A percentile compares a stretch with the other conserved stretches of the same genome.
These are phyloP conservation scores for Cryptotis parvus DNA, from an alignment of 2,113 vertebrate genomes.

Conservation along the genomic window DNA sequence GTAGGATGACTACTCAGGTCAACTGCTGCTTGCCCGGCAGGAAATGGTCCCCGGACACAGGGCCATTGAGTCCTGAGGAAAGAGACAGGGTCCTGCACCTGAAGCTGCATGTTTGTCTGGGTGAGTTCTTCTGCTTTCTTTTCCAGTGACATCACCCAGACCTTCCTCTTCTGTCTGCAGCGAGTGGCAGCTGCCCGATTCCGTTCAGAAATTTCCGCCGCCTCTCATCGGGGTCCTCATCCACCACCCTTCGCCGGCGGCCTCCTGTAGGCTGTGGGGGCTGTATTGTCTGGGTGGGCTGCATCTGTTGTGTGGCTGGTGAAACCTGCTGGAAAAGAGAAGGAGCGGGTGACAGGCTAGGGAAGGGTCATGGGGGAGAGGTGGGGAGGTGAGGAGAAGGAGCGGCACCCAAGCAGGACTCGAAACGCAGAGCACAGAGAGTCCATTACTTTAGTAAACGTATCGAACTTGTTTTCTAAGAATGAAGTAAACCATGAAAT, in stretches of 20 bases:
- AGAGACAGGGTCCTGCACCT: constrained; percentile 90
- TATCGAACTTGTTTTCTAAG: not conserved
- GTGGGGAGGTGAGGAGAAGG: no score
- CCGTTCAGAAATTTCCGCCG: constrained; percentile 97
- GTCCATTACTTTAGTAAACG: not conserved
- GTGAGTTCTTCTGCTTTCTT: constrained; percentile 99
- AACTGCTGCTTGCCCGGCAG: not conserved
- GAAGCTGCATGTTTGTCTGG: constrained; percentile 99
- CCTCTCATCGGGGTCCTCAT: constrained; percentile 98
- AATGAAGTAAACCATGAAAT: constrained; percentile 33
- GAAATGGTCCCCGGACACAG: constrained; percentile 79
- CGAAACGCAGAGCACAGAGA: not conserved
- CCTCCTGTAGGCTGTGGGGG: constrained; percentile 94
- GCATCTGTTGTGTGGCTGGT: constrained; percentile 97
- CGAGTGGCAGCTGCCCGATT: constrained; percentile 98
- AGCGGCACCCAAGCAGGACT: not conserved
- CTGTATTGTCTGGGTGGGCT: constrained; percentile 97
- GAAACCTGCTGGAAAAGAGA: constrained; percentile 90
- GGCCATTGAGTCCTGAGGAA: constrained; percentile 80
- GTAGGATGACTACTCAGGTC: constrained; percentile 46
- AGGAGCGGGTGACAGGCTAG: not conserved
- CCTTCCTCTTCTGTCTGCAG: constrained; percentile 99
- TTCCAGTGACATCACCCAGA: constrained; percentile 99
- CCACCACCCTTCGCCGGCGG: constrained; percentile 95
- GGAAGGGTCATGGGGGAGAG: not conserved